These are phyloP conservation scores for Eupithecia pulchellata DNA, from an alignment of 2,888 invertebrate species.

Conservation along the genomic window DNA sequence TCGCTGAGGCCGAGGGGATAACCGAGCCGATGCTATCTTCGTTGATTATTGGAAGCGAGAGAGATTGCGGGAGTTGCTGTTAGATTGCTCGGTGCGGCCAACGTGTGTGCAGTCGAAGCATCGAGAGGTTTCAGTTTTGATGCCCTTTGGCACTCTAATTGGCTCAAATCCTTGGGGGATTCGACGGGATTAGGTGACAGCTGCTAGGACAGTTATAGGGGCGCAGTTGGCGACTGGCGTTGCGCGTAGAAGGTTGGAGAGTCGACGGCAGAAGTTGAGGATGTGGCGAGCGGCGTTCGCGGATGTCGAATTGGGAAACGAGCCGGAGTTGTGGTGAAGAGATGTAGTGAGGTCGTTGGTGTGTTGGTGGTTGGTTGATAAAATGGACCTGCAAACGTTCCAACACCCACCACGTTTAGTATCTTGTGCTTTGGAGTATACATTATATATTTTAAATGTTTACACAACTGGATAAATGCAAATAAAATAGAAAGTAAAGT, in stretches of 20 bases:
- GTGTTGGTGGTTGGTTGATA: conserved; percentile 85
- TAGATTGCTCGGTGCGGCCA: conserved; percentile 50
- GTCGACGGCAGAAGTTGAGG: conserved; percentile 75
- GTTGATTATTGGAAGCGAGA: conserved; percentile 72
- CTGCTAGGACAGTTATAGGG: conserved; percentile 72
- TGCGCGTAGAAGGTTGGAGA: conserved; percentile 78
- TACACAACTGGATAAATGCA: conserved; percentile 37
- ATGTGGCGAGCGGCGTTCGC: conserved; percentile 76
- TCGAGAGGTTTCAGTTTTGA: conserved; percentile 67
- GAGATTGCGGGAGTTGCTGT: conserved; percentile 68
- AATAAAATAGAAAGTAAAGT: conserved; percentile 21
- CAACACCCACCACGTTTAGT: conserved; percentile 86
- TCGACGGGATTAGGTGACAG: conserved; percentile 74
- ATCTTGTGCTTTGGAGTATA: conserved; percentile 54
- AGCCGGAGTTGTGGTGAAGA: conserved; percentile 84
- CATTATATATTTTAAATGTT: conserved; percentile 33
- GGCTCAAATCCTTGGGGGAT: conserved; percentile 35
- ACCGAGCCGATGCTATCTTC: conserved; percentile 72
- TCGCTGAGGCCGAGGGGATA: conserved; percentile 79
- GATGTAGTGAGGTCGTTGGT: conserved; percentile 84
- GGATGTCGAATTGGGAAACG: conserved; percentile 78
- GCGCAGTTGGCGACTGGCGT: conserved; percentile 75
- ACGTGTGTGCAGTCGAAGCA: conserved; percentile 57
- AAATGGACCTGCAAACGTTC: conserved; percentile 86
- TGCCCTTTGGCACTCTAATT: conserved; percentile 35